These are phyloP conservation scores for Misgurnus anguillicaudatus DNA, from an alignment of 2,113 vertebrate species.

Conservation along the genomic window DNA sequence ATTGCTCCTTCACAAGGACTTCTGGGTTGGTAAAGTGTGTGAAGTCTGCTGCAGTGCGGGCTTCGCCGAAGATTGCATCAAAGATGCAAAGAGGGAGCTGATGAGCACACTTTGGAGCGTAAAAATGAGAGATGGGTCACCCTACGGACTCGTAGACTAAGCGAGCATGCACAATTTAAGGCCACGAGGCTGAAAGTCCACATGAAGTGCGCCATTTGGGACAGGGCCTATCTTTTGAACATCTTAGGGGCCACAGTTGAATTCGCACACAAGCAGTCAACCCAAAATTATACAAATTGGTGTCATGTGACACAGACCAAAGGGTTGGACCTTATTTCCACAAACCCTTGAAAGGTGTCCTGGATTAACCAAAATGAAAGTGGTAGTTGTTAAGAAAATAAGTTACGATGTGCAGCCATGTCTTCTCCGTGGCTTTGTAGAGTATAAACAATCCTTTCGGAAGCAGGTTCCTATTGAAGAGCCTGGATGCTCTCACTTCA, in stretches of 20 bases:
- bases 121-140: too few species aligned
- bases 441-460: not conserved
- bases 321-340: slow-evolving; percentile 31
- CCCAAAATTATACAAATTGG: not conserved
- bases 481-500: not conserved
- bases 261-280: slow-evolving; percentile 19
- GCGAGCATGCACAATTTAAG: too few species aligned
- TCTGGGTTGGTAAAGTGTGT: too few species aligned
- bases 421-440: slow-evolving; percentile 22
- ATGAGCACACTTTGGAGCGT: too few species aligned
- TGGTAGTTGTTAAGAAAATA: slow-evolving; percentile 66
- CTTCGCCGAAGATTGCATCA: too few species aligned
- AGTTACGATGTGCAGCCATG: slow-evolving; percentile 53
- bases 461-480: not conserved
- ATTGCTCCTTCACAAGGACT: too few species aligned
- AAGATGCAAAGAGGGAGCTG: too few species aligned
- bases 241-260: not conserved
- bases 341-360: slow-evolving; percentile 57
- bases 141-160: too few species aligned
- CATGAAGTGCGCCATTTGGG: too few species aligned
- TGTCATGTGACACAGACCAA: slow-evolving; percentile 43
- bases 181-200: too few species aligned
- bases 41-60: too few species aligned
- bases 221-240: not conserved
- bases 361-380: slow-evolving; percentile 70